Base-by-base conservation (phyloP, 2,797 vertebrate genomes). In the Borostomias antarcticus region DNA sequence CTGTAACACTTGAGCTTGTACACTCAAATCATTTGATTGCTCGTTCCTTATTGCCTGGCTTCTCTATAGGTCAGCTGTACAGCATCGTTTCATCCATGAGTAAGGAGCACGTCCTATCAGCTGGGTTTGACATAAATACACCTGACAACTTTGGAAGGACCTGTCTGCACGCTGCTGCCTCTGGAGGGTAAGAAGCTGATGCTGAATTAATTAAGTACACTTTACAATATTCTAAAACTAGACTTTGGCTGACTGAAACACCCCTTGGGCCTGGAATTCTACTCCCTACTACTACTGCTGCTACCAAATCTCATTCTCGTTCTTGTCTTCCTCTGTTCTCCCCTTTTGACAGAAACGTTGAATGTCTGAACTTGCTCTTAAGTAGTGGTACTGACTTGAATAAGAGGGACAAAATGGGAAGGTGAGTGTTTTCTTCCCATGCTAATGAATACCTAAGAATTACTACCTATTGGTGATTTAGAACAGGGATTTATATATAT, bases 71-170 rank as follows among this genome's bases (percentile, higher is more conserved):
- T 95, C 97, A 99, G 95, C 93, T 97, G 92, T 99, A 99, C 88
- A 99, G 97, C 88, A 98, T 99, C 69, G 97, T 99, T 80, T 96
- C 96, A 82, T 99, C 95, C 56, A 95, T 99, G 92, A 98, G 97
- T 90, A 97, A 98, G 9, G 97, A 98, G 91, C 94, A 96, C 1
- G 93, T 98, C 74, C 94, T 98, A 78, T 98, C 95, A 0, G 95
- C 96, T 79, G 97, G 96, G 89, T 98, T 98, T 84, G 96, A 98
- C 91, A 96, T 99, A 89, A 97, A 99, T 91, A 98, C 93, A 13
- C 94, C 96, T 68, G 96, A 98, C 91, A 95, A 93, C 94, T 93
- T 98, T 79, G 96, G 97, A 82, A 96, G 97, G 85, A 98, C 97
- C 84, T 98, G 96, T 91, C 95, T 99, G 88, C 97, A 99, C 83